Base-by-base conservation (phyloP, 2,888 invertebrate genomes). In the Galeruca laticollis region DNA sequence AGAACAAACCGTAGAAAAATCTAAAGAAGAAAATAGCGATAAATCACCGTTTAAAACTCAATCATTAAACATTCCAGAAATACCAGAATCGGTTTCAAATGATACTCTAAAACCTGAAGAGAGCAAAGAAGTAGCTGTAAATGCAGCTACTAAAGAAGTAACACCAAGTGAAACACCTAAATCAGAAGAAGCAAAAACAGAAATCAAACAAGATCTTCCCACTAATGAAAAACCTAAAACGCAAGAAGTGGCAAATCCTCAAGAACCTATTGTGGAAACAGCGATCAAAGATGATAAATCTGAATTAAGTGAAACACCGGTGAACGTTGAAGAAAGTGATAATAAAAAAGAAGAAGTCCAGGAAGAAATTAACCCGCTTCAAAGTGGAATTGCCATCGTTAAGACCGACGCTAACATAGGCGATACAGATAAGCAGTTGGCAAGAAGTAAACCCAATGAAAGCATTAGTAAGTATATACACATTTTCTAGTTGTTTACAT, bases 331-430 rank as follows among this genome's bases (percentile, higher is more conserved):
- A 15, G 40, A 52, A n/a, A 57, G 40, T 49, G 18, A 56, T 13
- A 62, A 49, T 47, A 49, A 69, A 47, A 49, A 56, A 67, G 51
- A 21, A 40, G 69, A 43, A 20, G 60, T 31, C 2, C 37, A 69
- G n/a, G 75, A 74, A 62, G 37, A 70, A 37, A 0, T 73, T 9
- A 65, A 69, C 54, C 72, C 66, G 2, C 40, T 73, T n/a, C 76
- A 78, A 69, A 73, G 73, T 47, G 67, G 75, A 33, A 73, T 72
- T 70, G 75, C 72, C 21, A 63, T 76, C 11, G 33, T 75, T n/a
- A 56, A 72, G 20, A 51, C 26, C 9, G 37, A 66, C 54, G 60
- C 69, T 67, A 70, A 69, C 49, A 26, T 73, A 52, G 70, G 60
- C 33, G 75, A 73, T 0, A 73, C 67, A 20, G 78, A 78, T 0